Evolutionary conservation across 1,140 invertebrate species (phyloP), one percentile per base, ranked within the genome.

Genomic region (Tetragonula clypearis): DNA sequence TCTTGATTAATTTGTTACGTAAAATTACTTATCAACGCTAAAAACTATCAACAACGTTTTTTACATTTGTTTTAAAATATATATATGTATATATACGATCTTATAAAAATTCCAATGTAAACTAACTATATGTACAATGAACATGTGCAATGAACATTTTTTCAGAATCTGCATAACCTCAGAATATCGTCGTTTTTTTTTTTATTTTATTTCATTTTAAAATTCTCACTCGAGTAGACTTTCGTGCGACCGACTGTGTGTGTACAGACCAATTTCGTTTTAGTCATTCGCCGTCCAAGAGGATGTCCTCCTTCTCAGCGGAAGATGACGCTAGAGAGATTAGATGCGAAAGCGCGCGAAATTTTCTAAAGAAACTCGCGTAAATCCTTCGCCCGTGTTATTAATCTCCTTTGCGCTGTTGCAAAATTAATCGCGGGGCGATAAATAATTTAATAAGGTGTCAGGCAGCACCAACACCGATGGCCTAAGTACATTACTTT

Each of bases 401-500:
- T 76, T 35, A 76, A 76, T 76, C 74, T 35, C 30, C 17, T 41
- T 49, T 41, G 12, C 21, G 41, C 56, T 11, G 66, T 72, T 72
- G 55, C 55, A 72, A 60, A 80, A 49, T 81, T 73, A 72, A 56
- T 56, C 23, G 69, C 41, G 23, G 11, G 23, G 41, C 66, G 26
- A 80, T 80, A 73, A 60, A 71, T 71, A 82, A 65, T 65, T 82
- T 53, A 74, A 65, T 21, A 49, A 72, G 17, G 35, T 21, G 68
- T 53, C 56, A 30, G 66, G n/a, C 19, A 49, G 19, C 58, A 26
- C 21, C 23, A 66, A 49, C 72, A 66, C 62, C 30, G 56, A 58
- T 58, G 21, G 11, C 53, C 55, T 84, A 79, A 79, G 68, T 84
- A 53, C 60, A 72, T 84, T 79, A 73, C 78, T 73, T 72, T 69